Evolutionary conservation across 2,797 vertebrate genomes (phyloP).

Genomic region (Decapterus maruadsi): DNA sequence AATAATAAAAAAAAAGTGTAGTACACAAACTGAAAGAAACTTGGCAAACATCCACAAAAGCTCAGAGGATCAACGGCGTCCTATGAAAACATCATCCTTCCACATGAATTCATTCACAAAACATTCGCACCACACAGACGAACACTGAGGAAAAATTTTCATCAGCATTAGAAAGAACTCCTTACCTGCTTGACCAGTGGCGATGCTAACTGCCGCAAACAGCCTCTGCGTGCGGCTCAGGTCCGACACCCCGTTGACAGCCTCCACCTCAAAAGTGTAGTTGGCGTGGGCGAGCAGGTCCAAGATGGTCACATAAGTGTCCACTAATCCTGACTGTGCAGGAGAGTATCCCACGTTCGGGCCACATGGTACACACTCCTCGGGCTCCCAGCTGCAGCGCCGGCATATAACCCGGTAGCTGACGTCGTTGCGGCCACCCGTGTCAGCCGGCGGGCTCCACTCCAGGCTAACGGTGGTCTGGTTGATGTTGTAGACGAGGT

Average conservation of each 20-base stretch:
- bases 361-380: constrained; percentile 95
- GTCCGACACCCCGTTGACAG: constrained; percentile 98
- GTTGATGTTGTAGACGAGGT: constrained; percentile 99
- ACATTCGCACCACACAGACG: background rate
- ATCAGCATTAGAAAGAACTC: background rate
- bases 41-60: background rate
- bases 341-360: constrained; percentile 94
- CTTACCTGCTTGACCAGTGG: constrained; percentile 98
- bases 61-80: background rate
- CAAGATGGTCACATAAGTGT: constrained; percentile 93
- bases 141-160: background rate
- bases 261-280: constrained; percentile 99
- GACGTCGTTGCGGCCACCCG: constrained; percentile 94
- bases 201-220: constrained; percentile 96
- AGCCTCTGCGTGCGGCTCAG: constrained; percentile 97
- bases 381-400: constrained; percentile 96
- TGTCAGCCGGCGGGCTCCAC: constrained; percentile 96
- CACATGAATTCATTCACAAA: background rate
- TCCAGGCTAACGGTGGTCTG: constrained; percentile 97
- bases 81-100: background rate
- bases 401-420: constrained; percentile 96
- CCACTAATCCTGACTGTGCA: constrained; percentile 93
- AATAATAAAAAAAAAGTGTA: background rate
- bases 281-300: constrained; percentile 98
- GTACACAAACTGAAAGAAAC: background rate